Base-by-base conservation (phyloP, 2,888 invertebrate species). In the Belgica antarctica region DNA sequence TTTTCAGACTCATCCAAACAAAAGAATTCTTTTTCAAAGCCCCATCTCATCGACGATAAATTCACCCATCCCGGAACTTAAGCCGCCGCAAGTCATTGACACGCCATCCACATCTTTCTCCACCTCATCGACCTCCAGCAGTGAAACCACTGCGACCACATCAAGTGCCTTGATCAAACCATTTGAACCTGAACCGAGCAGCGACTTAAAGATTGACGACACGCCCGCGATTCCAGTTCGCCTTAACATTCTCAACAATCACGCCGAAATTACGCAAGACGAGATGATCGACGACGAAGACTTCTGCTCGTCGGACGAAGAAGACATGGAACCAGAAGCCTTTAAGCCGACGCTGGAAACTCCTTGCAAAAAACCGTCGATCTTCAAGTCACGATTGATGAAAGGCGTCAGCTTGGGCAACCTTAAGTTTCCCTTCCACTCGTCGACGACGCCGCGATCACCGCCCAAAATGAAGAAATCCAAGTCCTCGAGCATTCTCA, bases 361-460 rank as follows among this genome's bases (percentile, higher is more conserved):
- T 12, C 15, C 62, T 52, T 4, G 7, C n/a, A 62, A 34, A 12
- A 62, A 70, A 34, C 10, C 31, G 2, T 52, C 52, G 2, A 19
- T 34, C 12, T 62, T 62, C 19, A 62, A 63, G 25, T 12, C 17
- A 4, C 78, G 77, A 68, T 72, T 80, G 28, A 77, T 79, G 72
- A 80, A 79, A 71, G 79, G 80, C 10, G 78, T 79, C 1, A 80
- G 80, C 73, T 78, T 80, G 78, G 77, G 77, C 2, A 79, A 80
- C 72, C 73, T 80, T 17, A 76, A 76, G 22, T 76, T 77, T 72
- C 76, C 78, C 2, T 77, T 78, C 72, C 75, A 76, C 2, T 41
- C 65, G 4, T 12, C 46, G 12, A 17, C 46, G 15, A 19, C 31
- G 1, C 22, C 68, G 8, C 3, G 1, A 10, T n/a, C 59, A 4